Conservation (phyloP, 1,140 invertebrate genomes). For the Panagrolaimus sp. region DNA sequence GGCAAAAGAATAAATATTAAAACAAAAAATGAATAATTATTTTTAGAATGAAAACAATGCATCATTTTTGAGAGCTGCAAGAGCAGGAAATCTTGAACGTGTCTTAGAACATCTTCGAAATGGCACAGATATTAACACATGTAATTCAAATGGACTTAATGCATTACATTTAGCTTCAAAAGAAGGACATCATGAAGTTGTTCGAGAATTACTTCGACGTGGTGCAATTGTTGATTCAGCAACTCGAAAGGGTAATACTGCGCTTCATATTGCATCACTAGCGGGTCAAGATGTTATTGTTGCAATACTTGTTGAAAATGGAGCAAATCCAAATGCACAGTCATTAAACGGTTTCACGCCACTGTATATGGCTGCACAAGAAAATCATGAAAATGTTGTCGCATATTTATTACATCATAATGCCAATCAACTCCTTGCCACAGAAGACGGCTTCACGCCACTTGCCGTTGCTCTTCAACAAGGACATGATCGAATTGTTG, state of each 20-base stretch:
- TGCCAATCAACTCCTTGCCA: conserved; percentile 93
- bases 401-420: conserved; percentile 83
- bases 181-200: conserved; percentile 91
- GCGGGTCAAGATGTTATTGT: conserved; percentile 94
- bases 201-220: conserved; percentile 81
- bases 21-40: neutral
- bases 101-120: conserved; percentile 90
- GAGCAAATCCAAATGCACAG: conserved; percentile 92
- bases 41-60: conserved; percentile 42
- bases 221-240: conserved; percentile 92
- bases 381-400: conserved; percentile 94
- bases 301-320: conserved; percentile 81
- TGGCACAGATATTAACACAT: conserved; percentile 83
- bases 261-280: conserved; percentile 93
- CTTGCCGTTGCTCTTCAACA: conserved; percentile 92
- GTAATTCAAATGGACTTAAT: conserved; percentile 97
- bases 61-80: conserved; percentile 80
- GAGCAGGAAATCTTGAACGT: conserved; percentile 93
- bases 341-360: conserved; percentile 98
- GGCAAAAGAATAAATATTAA: too few species aligned
- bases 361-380: conserved; percentile 97
- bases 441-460: conserved; percentile 94
- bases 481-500: conserved; percentile 89
- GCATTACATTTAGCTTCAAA: conserved; percentile 96
- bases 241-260: conserved; percentile 97